Conservation (phyloP, 2,888 invertebrate genomes). For the Hipparchia semele region DNA sequence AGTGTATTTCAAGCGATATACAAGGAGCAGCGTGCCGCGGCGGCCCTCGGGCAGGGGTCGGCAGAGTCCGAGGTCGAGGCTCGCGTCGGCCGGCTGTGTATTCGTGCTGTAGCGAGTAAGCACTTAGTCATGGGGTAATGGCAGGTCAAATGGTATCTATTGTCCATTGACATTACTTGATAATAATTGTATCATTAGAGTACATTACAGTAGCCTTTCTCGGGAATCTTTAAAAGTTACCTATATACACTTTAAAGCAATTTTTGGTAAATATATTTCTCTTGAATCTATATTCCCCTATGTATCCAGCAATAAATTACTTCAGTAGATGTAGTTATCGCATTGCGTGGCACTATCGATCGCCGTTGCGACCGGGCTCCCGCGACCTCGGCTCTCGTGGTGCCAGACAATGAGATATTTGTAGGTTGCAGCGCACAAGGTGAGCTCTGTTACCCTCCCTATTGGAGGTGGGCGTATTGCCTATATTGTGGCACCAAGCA, state of each 20-base stretch:
- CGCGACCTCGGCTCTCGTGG: conserved; percentile 42
- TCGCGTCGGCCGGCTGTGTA: conserved; percentile 73
- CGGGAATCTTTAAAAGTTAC: conserved; percentile 80
- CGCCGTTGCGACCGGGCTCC: conserved; percentile 11
- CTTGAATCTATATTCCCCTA: conserved; percentile 82
- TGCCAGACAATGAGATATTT: conserved; percentile 62
- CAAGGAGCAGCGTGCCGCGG: conserved; percentile 76
- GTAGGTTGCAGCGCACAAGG: conserved; percentile 83
- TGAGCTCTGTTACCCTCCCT: conserved; percentile 82
- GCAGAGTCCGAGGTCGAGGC: conserved; percentile 42
- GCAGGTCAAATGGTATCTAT: conserved; percentile 81
- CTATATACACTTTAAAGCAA: conserved; percentile 80
- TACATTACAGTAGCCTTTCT: conserved; percentile 83
- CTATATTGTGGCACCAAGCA: conserved; percentile 80
- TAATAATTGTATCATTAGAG: conserved; percentile 83
- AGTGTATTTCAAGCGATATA: conserved; percentile 80
- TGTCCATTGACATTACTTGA: conserved; percentile 82
- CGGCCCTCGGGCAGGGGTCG: conserved; percentile 65
- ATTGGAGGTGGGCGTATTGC: conserved; percentile 83
- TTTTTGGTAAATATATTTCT: conserved; percentile 82
- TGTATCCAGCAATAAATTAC: conserved; percentile 83
- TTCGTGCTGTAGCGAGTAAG: conserved; percentile 79
- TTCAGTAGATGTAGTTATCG: conserved; percentile 78
- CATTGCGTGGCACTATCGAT: conserved; percentile 61
- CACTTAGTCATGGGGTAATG: conserved; percentile 75